Conservation (phyloP, 2,113 vertebrate species). For the Speoplatyrhinus poulsoni region DNA sequence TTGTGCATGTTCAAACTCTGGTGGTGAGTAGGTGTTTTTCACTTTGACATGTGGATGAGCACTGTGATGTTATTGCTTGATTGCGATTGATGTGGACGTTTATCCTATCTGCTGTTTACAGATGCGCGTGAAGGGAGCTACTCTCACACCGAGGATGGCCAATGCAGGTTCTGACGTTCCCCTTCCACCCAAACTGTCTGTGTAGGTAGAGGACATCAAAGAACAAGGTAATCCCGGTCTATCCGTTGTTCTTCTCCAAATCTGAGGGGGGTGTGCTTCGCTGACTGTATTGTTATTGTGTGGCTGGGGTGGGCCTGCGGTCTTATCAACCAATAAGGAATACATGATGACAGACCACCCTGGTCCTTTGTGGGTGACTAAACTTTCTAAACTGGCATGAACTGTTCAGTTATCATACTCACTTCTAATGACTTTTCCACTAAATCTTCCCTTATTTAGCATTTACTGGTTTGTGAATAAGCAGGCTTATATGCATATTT, state of each 20-base stretch:
- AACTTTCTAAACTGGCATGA: no score
- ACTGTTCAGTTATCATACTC: no score
- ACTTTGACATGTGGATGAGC: neutral
- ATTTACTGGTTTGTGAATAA: no score
- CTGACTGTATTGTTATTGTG: no score
- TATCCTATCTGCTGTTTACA: conserved; percentile 15
- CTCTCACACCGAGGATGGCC: neutral
- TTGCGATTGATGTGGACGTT: neutral
- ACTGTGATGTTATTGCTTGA: neutral
- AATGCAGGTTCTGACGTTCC: conserved; percentile 8
- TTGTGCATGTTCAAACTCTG: neutral
- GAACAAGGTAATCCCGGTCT: conserved; percentile 38
- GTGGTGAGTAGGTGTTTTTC: neutral
- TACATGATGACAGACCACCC: no score
- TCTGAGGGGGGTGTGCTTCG: neutral
- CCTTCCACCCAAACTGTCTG: neutral
- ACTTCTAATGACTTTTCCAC: no score
- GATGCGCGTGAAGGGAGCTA: conserved; percentile 1
- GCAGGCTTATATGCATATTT: no score
- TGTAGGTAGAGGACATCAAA: neutral
- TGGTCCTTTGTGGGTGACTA: no score
- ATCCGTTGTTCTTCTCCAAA: neutral
- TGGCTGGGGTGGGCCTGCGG: no score
- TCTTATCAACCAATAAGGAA: no score
- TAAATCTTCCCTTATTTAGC: no score